Evolutionary conservation across 2,888 invertebrate genomes (phyloP).

Genomic region (Torymus texanus): DNA sequence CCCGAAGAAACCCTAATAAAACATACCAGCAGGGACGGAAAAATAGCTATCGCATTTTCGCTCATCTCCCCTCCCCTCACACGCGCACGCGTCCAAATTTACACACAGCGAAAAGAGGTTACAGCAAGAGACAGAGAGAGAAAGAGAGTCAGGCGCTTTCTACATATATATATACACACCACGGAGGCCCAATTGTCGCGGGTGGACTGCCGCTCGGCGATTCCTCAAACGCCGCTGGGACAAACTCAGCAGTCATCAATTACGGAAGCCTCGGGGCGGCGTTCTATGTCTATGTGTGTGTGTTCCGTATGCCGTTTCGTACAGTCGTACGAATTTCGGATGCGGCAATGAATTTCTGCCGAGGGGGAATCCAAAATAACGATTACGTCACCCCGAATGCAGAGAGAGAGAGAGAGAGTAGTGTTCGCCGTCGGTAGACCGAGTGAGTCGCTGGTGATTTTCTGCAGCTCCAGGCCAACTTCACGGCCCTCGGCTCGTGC

Average conservation of each 20-base stretch:
- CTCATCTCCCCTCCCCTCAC: background rate
- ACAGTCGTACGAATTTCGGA: slow-evolving; percentile 43
- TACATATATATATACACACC: background rate
- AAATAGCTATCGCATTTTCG: slow-evolving; percentile 3
- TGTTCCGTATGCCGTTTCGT: no score
- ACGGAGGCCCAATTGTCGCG: slow-evolving; percentile 16
- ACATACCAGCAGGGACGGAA: background rate
- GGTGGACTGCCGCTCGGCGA: background rate
- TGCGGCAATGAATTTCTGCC: slow-evolving; percentile 48
- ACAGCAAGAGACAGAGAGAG: background rate
- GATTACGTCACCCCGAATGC: slow-evolving; percentile 27
- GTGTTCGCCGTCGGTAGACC: background rate
- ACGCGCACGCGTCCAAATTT: slow-evolving; percentile 9
- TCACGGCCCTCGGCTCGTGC: slow-evolving; percentile 19
- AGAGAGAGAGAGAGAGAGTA: background rate
- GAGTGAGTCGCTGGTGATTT: slow-evolving; percentile 29
- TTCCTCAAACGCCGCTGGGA: slow-evolving; percentile 43
- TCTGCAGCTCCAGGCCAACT: slow-evolving; percentile 32
- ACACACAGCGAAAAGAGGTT: background rate
- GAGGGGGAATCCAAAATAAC: slow-evolving; percentile 41
- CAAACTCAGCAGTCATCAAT: slow-evolving; percentile 51
- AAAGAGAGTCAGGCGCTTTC: background rate
- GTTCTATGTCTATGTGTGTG: no score
- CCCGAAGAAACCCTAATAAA: no score
- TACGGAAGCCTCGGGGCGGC: slow-evolving; percentile 20